Percentiles rank a stretch among this genome's conserved stretches.
Evolutionary conservation across 2,797 vertebrate genomes (phyloP).

Genomic region (Heterohyrax brucei): DNA sequence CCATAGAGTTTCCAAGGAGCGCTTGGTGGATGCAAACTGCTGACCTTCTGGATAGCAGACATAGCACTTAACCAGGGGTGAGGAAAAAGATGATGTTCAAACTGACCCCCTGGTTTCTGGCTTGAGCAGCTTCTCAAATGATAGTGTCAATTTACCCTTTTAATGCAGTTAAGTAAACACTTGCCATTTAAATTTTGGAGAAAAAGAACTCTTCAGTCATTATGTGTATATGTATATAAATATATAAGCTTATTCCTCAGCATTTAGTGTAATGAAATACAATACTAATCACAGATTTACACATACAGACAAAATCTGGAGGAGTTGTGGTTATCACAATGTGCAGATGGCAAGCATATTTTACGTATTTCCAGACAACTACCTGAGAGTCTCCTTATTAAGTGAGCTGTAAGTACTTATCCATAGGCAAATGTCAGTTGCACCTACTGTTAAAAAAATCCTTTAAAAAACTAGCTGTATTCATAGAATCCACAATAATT

Average conservation of each 20-base stretch:
- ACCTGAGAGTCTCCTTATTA: conserved; percentile 13
- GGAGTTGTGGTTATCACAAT: neutral
- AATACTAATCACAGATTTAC: neutral
- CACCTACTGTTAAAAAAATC: conserved; percentile 3
- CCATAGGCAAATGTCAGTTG: conserved; percentile 30
- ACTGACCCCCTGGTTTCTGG: neutral
- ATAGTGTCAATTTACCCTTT: neutral
- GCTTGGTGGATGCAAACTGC: too few relatives aligned
- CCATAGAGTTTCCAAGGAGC: too few relatives aligned
- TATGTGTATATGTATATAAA: neutral
- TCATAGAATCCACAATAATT: neutral
- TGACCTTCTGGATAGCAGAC: too few relatives aligned
- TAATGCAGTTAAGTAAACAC: neutral
- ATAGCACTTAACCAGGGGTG: too few relatives aligned
- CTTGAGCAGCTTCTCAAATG: neutral
- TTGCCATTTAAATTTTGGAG: conserved; percentile 22
- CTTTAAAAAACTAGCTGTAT: neutral
- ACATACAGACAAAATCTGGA: neutral
- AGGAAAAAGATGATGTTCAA: neutral
- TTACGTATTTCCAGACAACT: neutral
- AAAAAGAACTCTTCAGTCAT: neutral
- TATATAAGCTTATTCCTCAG: neutral
- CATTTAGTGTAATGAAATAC: neutral
- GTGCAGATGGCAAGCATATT: neutral
- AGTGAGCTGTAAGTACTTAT: neutral